These are phyloP conservation scores for Lerema accius DNA, from an alignment of 1,140 invertebrate genomes.

Conservation along the genomic window DNA sequence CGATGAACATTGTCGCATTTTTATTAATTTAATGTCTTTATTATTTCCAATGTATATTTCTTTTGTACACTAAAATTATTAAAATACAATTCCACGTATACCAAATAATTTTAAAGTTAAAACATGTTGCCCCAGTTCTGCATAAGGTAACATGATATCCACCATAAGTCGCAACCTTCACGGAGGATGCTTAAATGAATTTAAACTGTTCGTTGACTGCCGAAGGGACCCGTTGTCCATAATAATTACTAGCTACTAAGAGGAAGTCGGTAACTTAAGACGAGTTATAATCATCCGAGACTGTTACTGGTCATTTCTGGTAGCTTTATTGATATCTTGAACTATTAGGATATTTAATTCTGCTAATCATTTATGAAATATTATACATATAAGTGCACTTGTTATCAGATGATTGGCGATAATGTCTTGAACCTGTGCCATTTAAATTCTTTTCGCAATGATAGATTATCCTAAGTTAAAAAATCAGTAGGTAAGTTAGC, in stretches of 20 bases:
- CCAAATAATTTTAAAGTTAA: conserved; percentile 6
- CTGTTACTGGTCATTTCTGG: conserved; percentile 1
- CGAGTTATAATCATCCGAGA: conserved; percentile 11
- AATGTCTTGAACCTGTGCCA: too few relatives aligned
- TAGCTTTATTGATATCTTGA: conserved; percentile 1
- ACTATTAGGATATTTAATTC: too few relatives aligned
- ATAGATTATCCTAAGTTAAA: too few relatives aligned
- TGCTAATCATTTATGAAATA: too few relatives aligned
- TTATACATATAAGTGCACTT: too few relatives aligned
- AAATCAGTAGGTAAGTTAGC: too few relatives aligned
- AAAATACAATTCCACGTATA: neutral
- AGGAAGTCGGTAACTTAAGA: conserved; percentile 66
- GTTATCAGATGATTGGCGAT: too few relatives aligned
- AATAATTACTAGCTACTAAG: conserved; percentile 60
- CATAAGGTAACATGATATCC: conserved; percentile 36
- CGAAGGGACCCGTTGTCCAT: conserved; percentile 68
- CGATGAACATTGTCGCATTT: too few relatives aligned
- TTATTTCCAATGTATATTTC: too few relatives aligned
- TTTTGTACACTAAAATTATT: too few relatives aligned
- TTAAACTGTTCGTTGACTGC: conserved; percentile 72
- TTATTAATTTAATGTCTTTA: too few relatives aligned
- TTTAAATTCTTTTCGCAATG: too few relatives aligned
- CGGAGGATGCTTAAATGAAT: conserved; percentile 69
- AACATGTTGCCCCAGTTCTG: conserved; percentile 12
- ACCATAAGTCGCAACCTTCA: conserved; percentile 50